Evolutionary conservation across 2,888 invertebrate genomes (phyloP), one percentile per base, ranked within the genome.

Genomic region (Autographa gamma): DNA sequence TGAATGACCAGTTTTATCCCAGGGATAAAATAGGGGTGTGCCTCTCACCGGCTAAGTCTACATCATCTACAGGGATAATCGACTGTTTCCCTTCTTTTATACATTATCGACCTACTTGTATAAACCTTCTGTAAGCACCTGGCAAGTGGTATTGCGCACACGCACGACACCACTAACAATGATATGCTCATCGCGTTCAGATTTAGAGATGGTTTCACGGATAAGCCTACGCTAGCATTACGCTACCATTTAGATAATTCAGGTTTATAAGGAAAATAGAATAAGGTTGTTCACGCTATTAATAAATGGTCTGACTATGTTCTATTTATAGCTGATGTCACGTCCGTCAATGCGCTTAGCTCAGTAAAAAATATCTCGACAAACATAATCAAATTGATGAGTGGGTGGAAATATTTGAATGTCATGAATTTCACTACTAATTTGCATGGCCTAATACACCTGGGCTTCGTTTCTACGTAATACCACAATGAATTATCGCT

Each of bases 81-180:
- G 11, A 11, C 38, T 38, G 9, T 38, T 38, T 38, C n/a, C n/a
- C n/a, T n/a, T 38, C 11, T 38, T 38, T 38, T 11, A 38, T 11
- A 11, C 38, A 11, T 38, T 38, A 2, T 2, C 38, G 11, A 38
- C 9, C 38, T 38, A 38, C 5, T 48, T 16, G 13, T 13, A 19
- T 14, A 56, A 56, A 67, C 60, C 65, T 78, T 71, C 73, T 71
- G 62, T 18, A 31, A 19, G 14, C 62, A 38, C 14, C 60, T 76
- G 63, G 58, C 32, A 31, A 32, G 25, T 79, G 68, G 61, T 62
- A 56, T 31, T 74, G 80, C 83, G 79, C 80, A 74, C 77, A 79
- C 83, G 81, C 79, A 83, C 82, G 79, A 76, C 82, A 80, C 68
- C 75, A 80, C 71, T 84, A 71, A 70, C 73, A 76, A 81, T 73